phyloP scores from a whole-genome alignment of 2,888 invertebrate genomes.

The Andrena trimmerana region DNA sequence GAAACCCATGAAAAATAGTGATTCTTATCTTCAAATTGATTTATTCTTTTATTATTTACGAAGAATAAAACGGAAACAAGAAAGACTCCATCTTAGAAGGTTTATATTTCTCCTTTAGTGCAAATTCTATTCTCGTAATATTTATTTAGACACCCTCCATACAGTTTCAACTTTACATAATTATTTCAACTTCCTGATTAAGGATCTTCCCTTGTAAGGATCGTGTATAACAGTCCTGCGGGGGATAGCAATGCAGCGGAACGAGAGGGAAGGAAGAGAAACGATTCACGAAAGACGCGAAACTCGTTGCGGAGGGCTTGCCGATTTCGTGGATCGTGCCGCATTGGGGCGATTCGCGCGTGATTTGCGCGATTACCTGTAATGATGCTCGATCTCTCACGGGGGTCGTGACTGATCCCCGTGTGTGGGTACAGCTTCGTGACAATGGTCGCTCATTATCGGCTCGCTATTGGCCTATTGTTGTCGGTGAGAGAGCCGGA shows the following conservation, averaged over 20 bases:
- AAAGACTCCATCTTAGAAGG: no score
- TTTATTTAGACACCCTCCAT: no score
- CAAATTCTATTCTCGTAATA: no score
- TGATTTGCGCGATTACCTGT: constrained; percentile 82
- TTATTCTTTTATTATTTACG: no score
- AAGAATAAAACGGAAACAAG: no score
- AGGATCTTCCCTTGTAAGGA: no score
- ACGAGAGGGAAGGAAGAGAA: neutral
- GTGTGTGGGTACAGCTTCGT: constrained; percentile 76
- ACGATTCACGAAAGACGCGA: constrained; percentile 25
- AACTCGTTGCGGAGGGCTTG: constrained; percentile 21
- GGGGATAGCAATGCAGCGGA: no score
- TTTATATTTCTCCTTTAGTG: no score
- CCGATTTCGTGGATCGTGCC: constrained; percentile 69
- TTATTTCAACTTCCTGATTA: no score
- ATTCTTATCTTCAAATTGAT: no score
- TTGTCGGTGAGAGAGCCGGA: constrained; percentile 80
- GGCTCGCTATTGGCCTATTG: constrained; percentile 84
- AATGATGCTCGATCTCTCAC: constrained; percentile 77
- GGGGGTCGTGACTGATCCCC: constrained; percentile 76
- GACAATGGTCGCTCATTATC: constrained; percentile 82
- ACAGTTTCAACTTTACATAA: no score
- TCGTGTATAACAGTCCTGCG: neutral
- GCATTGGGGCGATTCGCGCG: constrained; percentile 67
- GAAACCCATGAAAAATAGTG: no score